Evolutionary conservation across 2,797 vertebrate species (phyloP).

Genomic region (Triplophysa bombifrons): DNA sequence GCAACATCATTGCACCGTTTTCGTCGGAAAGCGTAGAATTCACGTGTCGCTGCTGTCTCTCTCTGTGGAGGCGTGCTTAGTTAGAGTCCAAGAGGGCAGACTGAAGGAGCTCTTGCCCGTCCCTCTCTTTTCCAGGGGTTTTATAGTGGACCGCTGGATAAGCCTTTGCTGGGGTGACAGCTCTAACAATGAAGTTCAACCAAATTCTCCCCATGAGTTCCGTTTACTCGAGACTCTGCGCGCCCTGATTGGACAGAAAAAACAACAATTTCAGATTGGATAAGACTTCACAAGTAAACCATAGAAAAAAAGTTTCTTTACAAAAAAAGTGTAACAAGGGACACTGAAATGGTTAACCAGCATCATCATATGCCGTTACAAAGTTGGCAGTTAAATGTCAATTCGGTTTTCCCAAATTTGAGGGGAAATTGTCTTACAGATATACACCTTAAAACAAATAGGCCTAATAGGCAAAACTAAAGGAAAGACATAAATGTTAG

Average conservation of each 20-base stretch:
- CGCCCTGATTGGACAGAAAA: conserved; percentile 81
- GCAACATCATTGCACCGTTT: conserved; percentile 86
- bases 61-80: conserved; percentile 52
- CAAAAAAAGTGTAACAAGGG: conserved; percentile 68
- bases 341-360: neutral
- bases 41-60: conserved; percentile 33
- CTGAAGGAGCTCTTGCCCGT: conserved; percentile 65
- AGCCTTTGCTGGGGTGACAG: conserved; percentile 84
- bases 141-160: conserved; percentile 82
- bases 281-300: conserved; percentile 82
- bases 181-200: conserved; percentile 84
- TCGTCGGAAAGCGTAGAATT: conserved; percentile 25
- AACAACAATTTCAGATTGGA: conserved; percentile 85
- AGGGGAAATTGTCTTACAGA: neutral
- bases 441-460: neutral
- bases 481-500: neutral
- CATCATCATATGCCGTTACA: neutral
- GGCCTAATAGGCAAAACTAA: neutral
- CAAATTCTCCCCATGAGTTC: conserved; percentile 83
- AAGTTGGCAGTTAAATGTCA: neutral
- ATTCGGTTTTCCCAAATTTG: neutral
- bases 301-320: conserved; percentile 73
- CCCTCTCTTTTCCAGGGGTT: conserved; percentile 72
- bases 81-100: conserved; percentile 68
- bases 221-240: conserved; percentile 75